Evolutionary conservation across 2,113 vertebrate genomes (phyloP), one percentile per base, ranked within the genome.

Genomic region (Myotis yumanensis): DNA sequence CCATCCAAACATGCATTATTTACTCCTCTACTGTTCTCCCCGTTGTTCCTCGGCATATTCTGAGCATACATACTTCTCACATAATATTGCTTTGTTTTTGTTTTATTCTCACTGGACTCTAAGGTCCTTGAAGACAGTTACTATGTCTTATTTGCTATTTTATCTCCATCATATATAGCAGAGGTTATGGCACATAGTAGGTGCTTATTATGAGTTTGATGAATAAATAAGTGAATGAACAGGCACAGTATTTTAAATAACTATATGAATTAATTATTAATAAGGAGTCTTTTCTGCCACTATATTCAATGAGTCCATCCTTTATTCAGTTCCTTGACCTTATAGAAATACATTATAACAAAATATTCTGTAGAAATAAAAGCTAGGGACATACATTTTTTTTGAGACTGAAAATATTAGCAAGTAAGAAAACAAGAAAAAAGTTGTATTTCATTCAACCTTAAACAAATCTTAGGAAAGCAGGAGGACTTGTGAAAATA

Each of bases 361-460:
- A 52, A 57, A 72, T 91, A 71, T 6, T 91, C 54, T 71, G 11
- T 20, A 90, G 46, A 95, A 92, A 90, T 71, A 72, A 66, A 90
- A 89, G 35, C 18, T 71, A 37, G 43, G 82, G 59, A 17, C 32
- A 7, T 64, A 35, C 20, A 18, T 66, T 20, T 66, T 37, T 62
- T 71, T 54, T 93, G 52, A 95, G 37, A 28, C 8, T 84, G 10
- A 93, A 86, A 59, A 46, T 69, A 79, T 46, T 40, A 92, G 18
- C 72, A 89, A 62, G 11, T 72, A 73, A 52, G 8, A 86, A 87
- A 90, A 30, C 2, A 84, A 83, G 37, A 40, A 94, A 76, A 76
- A 57, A 43, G 15, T 30, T 57, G 81, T 52, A 71, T 93, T 79
- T 75, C 35, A 82, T 64, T 96, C 89, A 87, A 75, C 17, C 5